Conservation (phyloP, 2,797 vertebrate species). For the Epinephelus malabaricus region DNA sequence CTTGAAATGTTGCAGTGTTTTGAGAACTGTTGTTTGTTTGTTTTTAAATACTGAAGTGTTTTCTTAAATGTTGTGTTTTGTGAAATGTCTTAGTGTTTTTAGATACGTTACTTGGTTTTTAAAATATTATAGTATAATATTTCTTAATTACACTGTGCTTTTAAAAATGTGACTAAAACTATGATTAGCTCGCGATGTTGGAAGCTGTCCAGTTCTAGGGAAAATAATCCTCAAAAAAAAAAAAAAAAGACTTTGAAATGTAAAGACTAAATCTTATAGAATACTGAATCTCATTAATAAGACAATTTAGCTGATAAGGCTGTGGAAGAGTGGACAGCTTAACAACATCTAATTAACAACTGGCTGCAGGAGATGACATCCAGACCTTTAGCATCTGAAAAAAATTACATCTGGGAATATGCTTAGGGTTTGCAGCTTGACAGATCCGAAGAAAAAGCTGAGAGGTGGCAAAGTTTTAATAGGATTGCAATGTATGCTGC, state of each 20-base stretch:
- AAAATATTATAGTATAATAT: neutral
- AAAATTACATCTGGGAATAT: slow-evolving; percentile 13
- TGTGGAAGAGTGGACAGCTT: slow-evolving; percentile 73
- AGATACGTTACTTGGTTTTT: too few species aligned
- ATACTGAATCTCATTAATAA: slow-evolving; percentile 76
- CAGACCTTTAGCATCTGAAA: slow-evolving; percentile 57
- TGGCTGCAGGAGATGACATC: slow-evolving; percentile 69
- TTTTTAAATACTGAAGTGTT: too few species aligned
- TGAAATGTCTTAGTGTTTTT: too few species aligned
- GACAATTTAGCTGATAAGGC: slow-evolving; percentile 72
- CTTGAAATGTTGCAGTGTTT: too few species aligned
- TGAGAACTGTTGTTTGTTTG: too few species aligned
- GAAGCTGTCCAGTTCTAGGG: neutral
- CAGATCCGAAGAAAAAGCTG: slow-evolving; percentile 41
- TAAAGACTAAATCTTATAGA: slow-evolving; percentile 45
- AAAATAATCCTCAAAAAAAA: slow-evolving; percentile 20
- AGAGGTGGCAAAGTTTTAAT: slow-evolving; percentile 58
- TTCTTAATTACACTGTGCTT: neutral
- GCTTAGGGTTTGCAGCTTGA: slow-evolving; percentile 20
- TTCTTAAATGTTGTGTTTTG: too few species aligned
- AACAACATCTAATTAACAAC: slow-evolving; percentile 80
- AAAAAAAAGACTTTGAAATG: slow-evolving; percentile 46
- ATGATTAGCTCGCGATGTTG: slow-evolving; percentile 10
- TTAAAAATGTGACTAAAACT: neutral
- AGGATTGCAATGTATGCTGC: slow-evolving; percentile 39